Evolutionary conservation across 2,113 vertebrate species (phyloP).

Genomic region (Cavia porcellus): DNA sequence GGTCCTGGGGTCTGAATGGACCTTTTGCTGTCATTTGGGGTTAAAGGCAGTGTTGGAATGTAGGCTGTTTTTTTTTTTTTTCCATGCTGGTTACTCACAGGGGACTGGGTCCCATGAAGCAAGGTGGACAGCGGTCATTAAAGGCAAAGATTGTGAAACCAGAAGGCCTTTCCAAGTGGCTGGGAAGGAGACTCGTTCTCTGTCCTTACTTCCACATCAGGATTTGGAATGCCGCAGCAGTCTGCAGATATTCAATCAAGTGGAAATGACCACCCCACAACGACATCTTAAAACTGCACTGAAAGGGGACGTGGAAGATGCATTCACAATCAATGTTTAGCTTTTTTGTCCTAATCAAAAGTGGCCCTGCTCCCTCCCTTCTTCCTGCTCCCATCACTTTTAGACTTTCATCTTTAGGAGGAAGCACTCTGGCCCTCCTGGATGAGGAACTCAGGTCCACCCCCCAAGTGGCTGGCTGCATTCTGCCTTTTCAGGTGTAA

Average conservation of each 20-base stretch:
- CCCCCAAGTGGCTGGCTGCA: constrained; percentile 63
- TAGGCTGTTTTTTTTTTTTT: constrained; percentile 81
- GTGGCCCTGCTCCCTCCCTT: background rate
- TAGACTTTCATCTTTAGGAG: constrained; percentile 62
- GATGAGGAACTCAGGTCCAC: constrained; percentile 65
- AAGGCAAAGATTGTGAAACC: constrained; percentile 78
- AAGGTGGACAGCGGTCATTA: constrained; percentile 81
- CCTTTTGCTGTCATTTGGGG: constrained; percentile 86
- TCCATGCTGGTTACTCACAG: constrained; percentile 89
- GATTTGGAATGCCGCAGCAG: background rate
- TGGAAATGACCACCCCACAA: background rate
- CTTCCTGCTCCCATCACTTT: constrained; percentile 38
- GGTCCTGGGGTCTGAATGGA: constrained; percentile 90
- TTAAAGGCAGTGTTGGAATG: constrained; percentile 94
- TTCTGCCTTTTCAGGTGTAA: constrained; percentile 83
- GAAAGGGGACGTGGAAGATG: constrained; percentile 26
- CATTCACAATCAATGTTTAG: constrained; percentile 61
- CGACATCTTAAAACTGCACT: constrained; percentile 31
- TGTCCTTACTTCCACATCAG: background rate
- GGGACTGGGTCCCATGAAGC: constrained; percentile 86
- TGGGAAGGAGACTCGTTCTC: background rate
- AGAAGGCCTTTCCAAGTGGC: constrained; percentile 60
- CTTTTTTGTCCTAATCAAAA: constrained; percentile 25
- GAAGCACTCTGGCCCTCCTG: constrained; percentile 60
- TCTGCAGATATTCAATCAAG: constrained; percentile 60